A percentile compares a stretch with the other conserved stretches of the same genome.
Evolutionary conservation across 1,140 invertebrate genomes (phyloP).

Genomic region (Vanessa atalanta): DNA sequence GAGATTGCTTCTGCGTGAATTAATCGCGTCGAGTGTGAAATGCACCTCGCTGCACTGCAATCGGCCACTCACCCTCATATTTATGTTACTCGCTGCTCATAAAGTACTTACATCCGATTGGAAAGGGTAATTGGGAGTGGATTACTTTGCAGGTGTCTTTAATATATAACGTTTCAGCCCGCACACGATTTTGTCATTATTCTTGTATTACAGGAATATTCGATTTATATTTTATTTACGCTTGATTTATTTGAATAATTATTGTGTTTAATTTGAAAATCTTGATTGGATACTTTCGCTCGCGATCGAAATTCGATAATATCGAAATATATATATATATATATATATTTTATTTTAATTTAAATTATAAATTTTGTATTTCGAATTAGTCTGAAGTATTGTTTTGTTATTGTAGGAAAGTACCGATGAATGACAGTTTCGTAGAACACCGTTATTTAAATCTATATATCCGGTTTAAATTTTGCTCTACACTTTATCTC

Average conservation of each 20-base stretch:
- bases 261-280: too few relatives aligned
- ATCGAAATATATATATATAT: too few relatives aligned
- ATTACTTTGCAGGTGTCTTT: slow-evolving; percentile 30
- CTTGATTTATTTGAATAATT: not conserved
- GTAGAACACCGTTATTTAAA: not conserved
- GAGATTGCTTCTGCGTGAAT: slow-evolving; percentile 13
- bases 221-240: not conserved
- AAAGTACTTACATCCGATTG: slow-evolving; percentile 43
- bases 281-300: too few relatives aligned
- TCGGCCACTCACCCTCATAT: slow-evolving; percentile 27
- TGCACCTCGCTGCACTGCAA: slow-evolving; percentile 8
- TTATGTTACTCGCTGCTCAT: slow-evolving; percentile 37
- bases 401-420: not conserved
- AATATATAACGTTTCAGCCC: slow-evolving; percentile 19
- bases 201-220: not conserved
- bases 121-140: slow-evolving; percentile 38
- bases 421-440: not conserved
- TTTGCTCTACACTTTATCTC: not conserved
- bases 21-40: slow-evolving; percentile 31
- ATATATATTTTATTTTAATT: too few relatives aligned
- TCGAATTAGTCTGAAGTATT: not conserved
- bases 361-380: too few relatives aligned
- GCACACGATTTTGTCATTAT: slow-evolving; percentile 24
- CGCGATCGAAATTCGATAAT: too few relatives aligned
- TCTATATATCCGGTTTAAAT: not conserved